These are phyloP conservation scores for Galagoides demidoff DNA, from an alignment of 2,797 vertebrate species.

Conservation along the genomic window DNA sequence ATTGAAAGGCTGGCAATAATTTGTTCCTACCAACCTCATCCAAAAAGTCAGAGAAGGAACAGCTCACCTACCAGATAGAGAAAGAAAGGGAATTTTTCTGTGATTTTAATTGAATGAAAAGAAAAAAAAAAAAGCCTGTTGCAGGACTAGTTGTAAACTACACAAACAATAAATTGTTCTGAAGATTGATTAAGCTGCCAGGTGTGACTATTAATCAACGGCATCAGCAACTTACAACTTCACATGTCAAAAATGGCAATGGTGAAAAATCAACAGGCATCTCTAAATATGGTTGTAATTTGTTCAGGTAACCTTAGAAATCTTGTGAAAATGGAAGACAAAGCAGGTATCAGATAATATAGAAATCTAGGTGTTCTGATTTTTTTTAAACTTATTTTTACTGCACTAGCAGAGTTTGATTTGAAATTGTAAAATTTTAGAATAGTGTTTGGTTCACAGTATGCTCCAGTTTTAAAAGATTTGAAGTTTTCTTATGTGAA, in stretches of 20 bases:
- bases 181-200: slow-evolving; percentile 51
- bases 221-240: not conserved
- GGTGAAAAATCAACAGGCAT: slow-evolving; percentile 13
- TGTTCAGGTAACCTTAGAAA: slow-evolving; percentile 7
- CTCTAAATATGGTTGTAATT: not conserved
- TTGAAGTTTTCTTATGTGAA: not conserved
- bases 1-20: not conserved
- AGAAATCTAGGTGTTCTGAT: not conserved
- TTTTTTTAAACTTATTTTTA: not conserved
- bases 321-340: not conserved
- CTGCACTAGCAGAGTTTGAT: not conserved
- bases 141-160: not conserved
- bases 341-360: not conserved
- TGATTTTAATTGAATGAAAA: slow-evolving; percentile 34
- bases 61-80: not conserved
- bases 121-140: slow-evolving; percentile 18
- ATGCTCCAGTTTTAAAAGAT: slow-evolving; percentile 26
- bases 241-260: not conserved
- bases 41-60: not conserved
- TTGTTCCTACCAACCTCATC: not conserved
- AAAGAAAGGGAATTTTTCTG: not conserved
- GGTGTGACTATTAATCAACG: slow-evolving; percentile 29
- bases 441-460: not conserved
- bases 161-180: slow-evolving; percentile 37
- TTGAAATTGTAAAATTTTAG: slow-evolving; percentile 24